phyloP scores from a whole-genome alignment of 2,797 vertebrate species.

The Typhlichthys subterraneus region DNA sequence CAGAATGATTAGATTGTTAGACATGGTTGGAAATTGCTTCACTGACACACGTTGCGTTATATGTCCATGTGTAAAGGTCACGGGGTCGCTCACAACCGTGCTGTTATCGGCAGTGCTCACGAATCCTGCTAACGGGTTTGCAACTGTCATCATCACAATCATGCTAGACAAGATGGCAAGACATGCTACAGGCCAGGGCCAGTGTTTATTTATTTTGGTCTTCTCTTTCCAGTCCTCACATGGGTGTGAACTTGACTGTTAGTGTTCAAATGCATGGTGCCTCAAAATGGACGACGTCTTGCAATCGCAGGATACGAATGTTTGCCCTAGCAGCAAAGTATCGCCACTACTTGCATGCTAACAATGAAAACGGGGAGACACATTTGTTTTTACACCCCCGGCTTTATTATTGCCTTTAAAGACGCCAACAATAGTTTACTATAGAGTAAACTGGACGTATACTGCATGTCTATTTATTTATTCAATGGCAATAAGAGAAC shows the following conservation, averaged over 20 bases:
- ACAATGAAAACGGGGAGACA: slow-evolving; percentile 3
- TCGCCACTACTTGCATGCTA: slow-evolving; percentile 9
- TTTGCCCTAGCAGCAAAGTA: background rate
- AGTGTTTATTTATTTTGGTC: too few relatives aligned
- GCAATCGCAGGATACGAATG: slow-evolving; percentile 5
- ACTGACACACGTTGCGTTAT: background rate
- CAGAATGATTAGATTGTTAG: slow-evolving; percentile 41
- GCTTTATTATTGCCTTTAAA: background rate
- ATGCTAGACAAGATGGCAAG: background rate
- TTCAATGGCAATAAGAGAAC: slow-evolving; percentile 20
- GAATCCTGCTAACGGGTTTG: too few relatives aligned
- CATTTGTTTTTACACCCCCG: slow-evolving; percentile 9
- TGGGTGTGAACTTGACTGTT: slow-evolving; percentile 3
- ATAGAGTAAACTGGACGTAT: slow-evolving; percentile 25
- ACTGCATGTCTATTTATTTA: slow-evolving; percentile 39
- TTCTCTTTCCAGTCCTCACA: background rate
- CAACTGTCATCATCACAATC: background rate
- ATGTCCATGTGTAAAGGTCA: background rate
- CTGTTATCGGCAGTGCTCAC: background rate
- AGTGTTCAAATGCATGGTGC: background rate
- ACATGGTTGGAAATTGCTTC: slow-evolving; percentile 22
- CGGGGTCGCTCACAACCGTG: slow-evolving; percentile 8
- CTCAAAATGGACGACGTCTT: slow-evolving; percentile 8
- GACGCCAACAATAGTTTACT: too few relatives aligned
- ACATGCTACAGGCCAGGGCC: slow-evolving; percentile 11